Evolutionary conservation across 2,888 invertebrate species (phyloP), one percentile per base, ranked within the genome.

Genomic region (Dolomedes plantarius): DNA sequence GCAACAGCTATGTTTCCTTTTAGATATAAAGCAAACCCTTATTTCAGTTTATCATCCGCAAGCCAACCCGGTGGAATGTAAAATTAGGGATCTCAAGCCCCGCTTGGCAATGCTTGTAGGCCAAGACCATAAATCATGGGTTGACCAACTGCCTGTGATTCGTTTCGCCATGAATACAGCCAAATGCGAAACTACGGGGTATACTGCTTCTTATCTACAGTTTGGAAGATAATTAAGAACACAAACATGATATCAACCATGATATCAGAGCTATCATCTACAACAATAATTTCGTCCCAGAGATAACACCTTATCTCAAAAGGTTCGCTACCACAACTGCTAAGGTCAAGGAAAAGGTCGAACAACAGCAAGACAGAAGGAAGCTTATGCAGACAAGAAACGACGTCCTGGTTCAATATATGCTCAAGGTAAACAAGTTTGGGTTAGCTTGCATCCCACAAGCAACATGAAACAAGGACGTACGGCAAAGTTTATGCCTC

Each of bases 51-150:
- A 46, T 46, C 29, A 56, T 9, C 27, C 23, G n/a, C 56, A 56
- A 56, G 31, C 36, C 28, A 73, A 31, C 19, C 56, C 31, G n/a
- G 56, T 46, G 46, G 46, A 71, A 7, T 27, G 28, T 9, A 32
- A 77, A 32, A 77, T 56, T 27, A 7, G 36, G 36, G 36, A 68
- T 27, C 23, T 77, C 1, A 77, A 68, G 41, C 56, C 56, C 3
- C 19, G 32, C 27, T 27, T 56, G 16, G 50, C n/a, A 27, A 56
- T 77, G 23, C 36, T 77, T 27, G 56, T 77, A 6, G 36, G 36
- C 1, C n/a, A 56, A n/a, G 27, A 77, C 13, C 50, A 56, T 13
- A 31, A n/a, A 3, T 19, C 6, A n/a, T 65, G 67, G 50, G 5
- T 28, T 36, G 9, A 0, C 19, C 76, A 76, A 46, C 46, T 68